phyloP scores from a whole-genome alignment of 2,797 vertebrate genomes.

The Lacerta agilis region DNA sequence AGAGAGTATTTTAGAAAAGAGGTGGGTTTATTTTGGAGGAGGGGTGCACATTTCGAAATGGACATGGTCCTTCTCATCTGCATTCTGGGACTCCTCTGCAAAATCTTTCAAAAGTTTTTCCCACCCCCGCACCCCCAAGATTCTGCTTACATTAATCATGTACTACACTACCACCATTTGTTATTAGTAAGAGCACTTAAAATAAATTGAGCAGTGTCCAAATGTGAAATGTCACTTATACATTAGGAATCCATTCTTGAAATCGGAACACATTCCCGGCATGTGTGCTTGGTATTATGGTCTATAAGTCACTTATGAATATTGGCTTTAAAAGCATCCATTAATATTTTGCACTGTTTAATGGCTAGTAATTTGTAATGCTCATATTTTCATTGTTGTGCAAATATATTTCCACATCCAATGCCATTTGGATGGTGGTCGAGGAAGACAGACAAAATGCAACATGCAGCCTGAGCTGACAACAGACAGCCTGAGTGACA shows the following conservation, averaged over 20 bases:
- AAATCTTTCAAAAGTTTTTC: neutral
- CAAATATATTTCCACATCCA: conserved; percentile 42
- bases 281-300: neutral
- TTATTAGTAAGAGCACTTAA: neutral
- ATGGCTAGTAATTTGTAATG: conserved; percentile 4
- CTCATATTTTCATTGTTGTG: conserved; percentile 20
- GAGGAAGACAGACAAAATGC: conserved; percentile 47
- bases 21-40: neutral
- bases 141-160: neutral
- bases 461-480: conserved; percentile 41
- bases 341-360: conserved; percentile 12
- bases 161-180: neutral
- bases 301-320: conserved; percentile 14
- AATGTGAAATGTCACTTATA: neutral
- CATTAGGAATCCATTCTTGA: neutral
- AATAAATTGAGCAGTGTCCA: neutral
- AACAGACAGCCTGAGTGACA: conserved; percentile 51
- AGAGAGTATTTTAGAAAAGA: neutral
- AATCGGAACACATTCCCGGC: conserved; percentile 27
- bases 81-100: neutral
- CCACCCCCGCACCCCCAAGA: neutral
- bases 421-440: conserved; percentile 37
- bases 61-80: neutral
- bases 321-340: conserved; percentile 18
- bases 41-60: neutral